Evolutionary conservation across 2,888 invertebrate species (phyloP), one percentile per base, ranked within the genome.

Genomic region (Caenorhabditis japonica): DNA sequence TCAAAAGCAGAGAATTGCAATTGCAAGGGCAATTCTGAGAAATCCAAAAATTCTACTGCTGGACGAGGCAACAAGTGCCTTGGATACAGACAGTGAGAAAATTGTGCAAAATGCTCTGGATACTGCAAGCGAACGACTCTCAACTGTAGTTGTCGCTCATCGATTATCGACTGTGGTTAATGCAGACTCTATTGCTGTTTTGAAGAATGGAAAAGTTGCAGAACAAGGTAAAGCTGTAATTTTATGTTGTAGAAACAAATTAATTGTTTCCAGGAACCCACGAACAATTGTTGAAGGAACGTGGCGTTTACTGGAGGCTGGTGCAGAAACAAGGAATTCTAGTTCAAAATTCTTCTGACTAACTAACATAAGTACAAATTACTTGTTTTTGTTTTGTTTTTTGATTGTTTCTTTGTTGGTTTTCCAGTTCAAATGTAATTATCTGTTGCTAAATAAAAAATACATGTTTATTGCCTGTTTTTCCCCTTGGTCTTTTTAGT

Each of bases 81-180:
- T 82, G 27, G 82, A 82, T 49, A 80, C 77, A n/a, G 81, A 82
- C 46, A 79, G 76, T 56, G 83, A 83, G 51, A 62, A 68, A 92
- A 89, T 93, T 52, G 79, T 81, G 13, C 81, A 81, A 70, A 76
- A 78, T 56, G 79, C 81, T 19, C 47, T 94, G 69, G 94, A 94
- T 60, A 68, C 88, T 85, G 90, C 90, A 0, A 56, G 76, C 13
- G 71, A 77, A 39, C 82, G 89, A 4, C 79, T 90, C 49, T 89
- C 90, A 0, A 89, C 89, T 3, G 84, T 89, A 36, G 85, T 89
- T 0, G 86, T 89, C 10, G 89, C 89, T 15, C 88, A 89, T 76
- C 86, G 90, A 17, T 80, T 90, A 56, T 89, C 90, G 4, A 90
- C 90, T 5, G 88, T 90, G 36, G 86, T 88, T 75, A 89, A 88